Conservation (phyloP, 2,113 vertebrate species). For the Amphilophus citrinellus region DNA sequence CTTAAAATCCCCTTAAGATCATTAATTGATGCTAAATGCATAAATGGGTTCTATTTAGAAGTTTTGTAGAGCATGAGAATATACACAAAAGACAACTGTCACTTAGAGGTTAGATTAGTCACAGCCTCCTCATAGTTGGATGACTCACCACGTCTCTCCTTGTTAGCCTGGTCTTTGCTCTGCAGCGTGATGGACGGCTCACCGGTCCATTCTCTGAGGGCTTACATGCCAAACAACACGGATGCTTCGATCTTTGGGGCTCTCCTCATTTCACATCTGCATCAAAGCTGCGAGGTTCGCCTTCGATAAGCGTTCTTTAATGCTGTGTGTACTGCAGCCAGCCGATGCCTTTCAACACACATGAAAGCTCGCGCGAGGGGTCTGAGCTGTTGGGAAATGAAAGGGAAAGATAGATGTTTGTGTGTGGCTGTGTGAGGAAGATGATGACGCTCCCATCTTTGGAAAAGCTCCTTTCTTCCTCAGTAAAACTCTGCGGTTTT, state of each 20-base stretch:
- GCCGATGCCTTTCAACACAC: conserved; percentile 75
- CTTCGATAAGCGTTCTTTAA: conserved; percentile 66
- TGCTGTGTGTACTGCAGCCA: conserved; percentile 70
- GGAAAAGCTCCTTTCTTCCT: conserved; percentile 27
- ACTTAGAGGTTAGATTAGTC: background rate
- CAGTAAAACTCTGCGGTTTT: conserved; percentile 30
- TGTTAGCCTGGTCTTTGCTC: background rate
- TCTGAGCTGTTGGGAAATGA: conserved; percentile 73
- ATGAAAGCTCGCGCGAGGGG: conserved; percentile 73
- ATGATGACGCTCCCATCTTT: conserved; percentile 36
- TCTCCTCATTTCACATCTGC: conserved; percentile 79
- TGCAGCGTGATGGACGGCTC: conserved; percentile 28
- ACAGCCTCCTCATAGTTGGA: background rate
- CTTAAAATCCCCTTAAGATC: background rate
- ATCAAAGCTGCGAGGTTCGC: conserved; percentile 77
- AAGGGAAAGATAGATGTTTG: conserved; percentile 52
- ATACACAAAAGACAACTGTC: background rate
- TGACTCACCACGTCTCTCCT: background rate
- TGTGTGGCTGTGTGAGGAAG: conserved; percentile 17
- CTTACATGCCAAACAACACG: conserved; percentile 68
- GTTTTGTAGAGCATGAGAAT: background rate
- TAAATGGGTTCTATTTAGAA: background rate
- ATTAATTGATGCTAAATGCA: background rate
- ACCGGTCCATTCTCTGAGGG: conserved; percentile 45
- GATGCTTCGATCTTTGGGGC: conserved; percentile 44